Percentiles rank a stretch among this genome's conserved stretches.
Conservation (phyloP, 2,113 vertebrate genomes). For the Cavia porcellus region DNA sequence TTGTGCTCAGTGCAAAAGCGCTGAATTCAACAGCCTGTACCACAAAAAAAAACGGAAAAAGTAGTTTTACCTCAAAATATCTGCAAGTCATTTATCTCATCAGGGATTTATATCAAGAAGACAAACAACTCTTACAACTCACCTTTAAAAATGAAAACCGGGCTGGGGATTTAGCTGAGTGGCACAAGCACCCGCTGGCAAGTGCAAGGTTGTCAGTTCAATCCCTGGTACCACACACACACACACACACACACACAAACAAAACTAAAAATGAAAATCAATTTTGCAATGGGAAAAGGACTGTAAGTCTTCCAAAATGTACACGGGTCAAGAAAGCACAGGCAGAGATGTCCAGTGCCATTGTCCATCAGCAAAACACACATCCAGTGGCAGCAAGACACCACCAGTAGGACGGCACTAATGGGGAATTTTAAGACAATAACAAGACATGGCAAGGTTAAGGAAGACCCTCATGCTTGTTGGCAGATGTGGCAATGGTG, state of each 20-base stretch:
- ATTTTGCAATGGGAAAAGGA: not conserved
- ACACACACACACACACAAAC: too few relatives aligned
- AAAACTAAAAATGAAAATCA: too few relatives aligned
- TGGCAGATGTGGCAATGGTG: not conserved
- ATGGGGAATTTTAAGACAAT: not conserved
- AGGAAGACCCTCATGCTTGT: not conserved
- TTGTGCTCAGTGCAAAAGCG: not conserved
- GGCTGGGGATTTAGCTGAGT: too few relatives aligned
- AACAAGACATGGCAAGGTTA: accelerated
- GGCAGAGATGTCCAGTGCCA: not conserved
- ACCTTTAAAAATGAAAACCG: not conserved
- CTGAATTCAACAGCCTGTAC: not conserved
- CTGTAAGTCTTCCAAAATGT: not conserved
- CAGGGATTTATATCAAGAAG: not conserved
- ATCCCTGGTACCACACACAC: too few relatives aligned
- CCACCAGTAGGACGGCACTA: accelerated
- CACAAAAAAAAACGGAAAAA: not conserved
- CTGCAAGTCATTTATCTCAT: not conserved
- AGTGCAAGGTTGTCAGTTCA: too few relatives aligned
- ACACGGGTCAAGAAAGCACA: not conserved
- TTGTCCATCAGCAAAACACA: not conserved
- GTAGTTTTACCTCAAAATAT: not conserved
- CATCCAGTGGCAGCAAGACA: not conserved
- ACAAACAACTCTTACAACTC: not conserved
- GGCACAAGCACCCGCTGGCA: too few relatives aligned